Percentiles rank a stretch among this genome's conserved stretches.
These are phyloP conservation scores for Apaloderma vittatum DNA, from an alignment of 2,113 vertebrate genomes.

Conservation along the genomic window DNA sequence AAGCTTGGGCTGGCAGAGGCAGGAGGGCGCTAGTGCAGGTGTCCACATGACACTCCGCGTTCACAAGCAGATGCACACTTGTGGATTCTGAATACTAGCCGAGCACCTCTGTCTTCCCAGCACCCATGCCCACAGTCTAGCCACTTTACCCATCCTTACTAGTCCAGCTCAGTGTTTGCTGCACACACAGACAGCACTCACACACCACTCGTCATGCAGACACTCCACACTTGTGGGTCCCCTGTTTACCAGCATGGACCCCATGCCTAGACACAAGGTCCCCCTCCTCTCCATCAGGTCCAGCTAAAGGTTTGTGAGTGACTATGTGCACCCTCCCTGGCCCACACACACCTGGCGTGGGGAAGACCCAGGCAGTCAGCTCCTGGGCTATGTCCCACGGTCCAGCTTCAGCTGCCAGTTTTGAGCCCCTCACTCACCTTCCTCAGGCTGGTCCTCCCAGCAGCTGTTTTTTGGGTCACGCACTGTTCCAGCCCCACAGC, in stretches of 20 bases:
- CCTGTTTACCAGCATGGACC: too few species aligned
- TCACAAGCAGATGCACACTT: too few species aligned
- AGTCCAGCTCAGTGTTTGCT: not conserved
- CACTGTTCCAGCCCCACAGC: accelerated
- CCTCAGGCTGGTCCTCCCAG: accelerated
- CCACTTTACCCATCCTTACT: not conserved
- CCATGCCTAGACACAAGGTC: not conserved
- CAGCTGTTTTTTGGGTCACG: not conserved
- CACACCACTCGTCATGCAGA: not conserved
- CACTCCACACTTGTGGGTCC: too few species aligned
- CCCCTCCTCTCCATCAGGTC: not conserved
- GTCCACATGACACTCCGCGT: not conserved
- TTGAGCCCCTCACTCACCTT: not conserved
- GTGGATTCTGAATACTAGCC: not conserved
- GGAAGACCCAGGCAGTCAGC: too few species aligned
- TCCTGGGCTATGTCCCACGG: too few species aligned
- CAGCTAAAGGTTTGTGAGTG: not conserved
- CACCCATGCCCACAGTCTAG: not conserved
- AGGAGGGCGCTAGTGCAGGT: not conserved
- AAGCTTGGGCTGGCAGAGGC: not conserved
- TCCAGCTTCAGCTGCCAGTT: not conserved
- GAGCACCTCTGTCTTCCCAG: not conserved
- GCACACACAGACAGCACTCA: too few species aligned
- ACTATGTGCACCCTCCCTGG: not conserved
- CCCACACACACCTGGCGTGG: too few species aligned